Percentiles rank a stretch among this genome's conserved stretches.
Conservation (phyloP, 2,797 vertebrate genomes). For the Pipistrellus pipistrellus region DNA sequence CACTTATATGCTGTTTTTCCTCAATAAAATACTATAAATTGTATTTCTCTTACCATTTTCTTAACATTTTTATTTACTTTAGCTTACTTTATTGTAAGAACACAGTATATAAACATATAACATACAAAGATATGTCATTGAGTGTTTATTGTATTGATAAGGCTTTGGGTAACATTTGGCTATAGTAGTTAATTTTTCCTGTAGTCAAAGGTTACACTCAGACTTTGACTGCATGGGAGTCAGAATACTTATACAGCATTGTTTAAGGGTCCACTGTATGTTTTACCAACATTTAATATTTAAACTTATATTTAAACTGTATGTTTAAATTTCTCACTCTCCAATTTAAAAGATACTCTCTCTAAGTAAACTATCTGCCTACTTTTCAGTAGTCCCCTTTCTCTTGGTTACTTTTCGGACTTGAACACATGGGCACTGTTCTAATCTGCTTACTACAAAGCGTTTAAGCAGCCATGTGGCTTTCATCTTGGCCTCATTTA, state of each 20-base stretch:
- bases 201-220: not conserved
- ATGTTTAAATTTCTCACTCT: slow-evolving; percentile 20
- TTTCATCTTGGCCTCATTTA: slow-evolving; percentile 59
- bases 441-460: slow-evolving; percentile 63
- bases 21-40: not conserved
- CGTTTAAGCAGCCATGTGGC: not conserved
- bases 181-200: not conserved
- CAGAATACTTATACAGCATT: not conserved
- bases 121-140: not conserved
- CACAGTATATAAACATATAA: not conserved
- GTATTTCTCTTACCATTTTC: not conserved
- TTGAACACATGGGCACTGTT: slow-evolving; percentile 21
- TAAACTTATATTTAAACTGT: not conserved
- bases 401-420: slow-evolving; percentile 49
- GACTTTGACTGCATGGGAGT: not conserved
- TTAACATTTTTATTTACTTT: not conserved
- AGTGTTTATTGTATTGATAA: not conserved
- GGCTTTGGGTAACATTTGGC: not conserved
- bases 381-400: not conserved
- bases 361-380: not conserved
- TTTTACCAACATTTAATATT: not conserved
- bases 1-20: not conserved
- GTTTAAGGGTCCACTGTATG: not conserved
- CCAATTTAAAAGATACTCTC: not conserved
- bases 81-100: not conserved